phyloP scores from a whole-genome alignment of 1,140 invertebrate species.

The Drosophila pectinifera region DNA sequence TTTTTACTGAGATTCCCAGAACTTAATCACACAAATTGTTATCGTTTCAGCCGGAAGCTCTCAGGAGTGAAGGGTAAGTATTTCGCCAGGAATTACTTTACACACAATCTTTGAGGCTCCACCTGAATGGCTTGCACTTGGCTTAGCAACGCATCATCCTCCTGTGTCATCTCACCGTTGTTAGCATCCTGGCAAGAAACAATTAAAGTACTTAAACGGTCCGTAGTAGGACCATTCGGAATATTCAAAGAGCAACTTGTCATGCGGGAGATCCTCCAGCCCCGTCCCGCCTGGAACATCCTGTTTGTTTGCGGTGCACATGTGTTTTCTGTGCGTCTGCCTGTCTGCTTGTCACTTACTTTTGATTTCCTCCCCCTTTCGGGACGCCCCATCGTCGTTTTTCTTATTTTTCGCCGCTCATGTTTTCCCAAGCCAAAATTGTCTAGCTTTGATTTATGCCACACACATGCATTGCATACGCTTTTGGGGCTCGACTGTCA shows the following conservation, averaged over 20 bases:
- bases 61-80: neutral
- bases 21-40: neutral
- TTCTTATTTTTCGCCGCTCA: constrained; percentile 54
- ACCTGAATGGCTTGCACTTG: neutral
- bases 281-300: constrained; percentile 8
- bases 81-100: neutral
- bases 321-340: constrained; percentile 79
- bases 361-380: constrained; percentile 72
- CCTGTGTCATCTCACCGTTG: constrained; percentile 12
- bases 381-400: constrained; percentile 28
- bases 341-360: constrained; percentile 81
- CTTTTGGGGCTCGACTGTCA: constrained; percentile 66
- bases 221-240: constrained; percentile 35
- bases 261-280: constrained; percentile 25
- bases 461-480: constrained; percentile 80
- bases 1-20: too few species aligned
- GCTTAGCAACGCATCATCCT: constrained; percentile 1
- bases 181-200: constrained; percentile 55
- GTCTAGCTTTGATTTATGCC: constrained; percentile 83
- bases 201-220: constrained; percentile 70
- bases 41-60: neutral
- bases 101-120: neutral
- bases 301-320: constrained; percentile 79
- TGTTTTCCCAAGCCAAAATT: constrained; percentile 77
- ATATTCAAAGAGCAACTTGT: constrained; percentile 75